Base-by-base conservation (phyloP, 2,888 invertebrate species). In the Tribolium freemani region DNA sequence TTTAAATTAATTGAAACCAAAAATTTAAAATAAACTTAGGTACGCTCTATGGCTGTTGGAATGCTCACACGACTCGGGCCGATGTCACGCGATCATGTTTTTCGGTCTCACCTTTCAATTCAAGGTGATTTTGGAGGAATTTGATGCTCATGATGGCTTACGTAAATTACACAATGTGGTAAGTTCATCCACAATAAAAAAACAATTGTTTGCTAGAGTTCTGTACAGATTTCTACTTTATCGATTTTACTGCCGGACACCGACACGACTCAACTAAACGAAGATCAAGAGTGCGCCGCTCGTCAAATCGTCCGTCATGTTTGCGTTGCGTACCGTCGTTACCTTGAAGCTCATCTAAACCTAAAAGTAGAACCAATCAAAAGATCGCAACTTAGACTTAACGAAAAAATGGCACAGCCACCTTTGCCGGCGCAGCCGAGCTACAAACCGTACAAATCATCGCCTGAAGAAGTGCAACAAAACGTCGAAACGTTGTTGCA, bases 81-180 rank as follows among this genome's bases (percentile, higher is more conserved):
- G 97, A 72, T 97, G 98, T 83, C 97, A 99, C 87, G 97, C 98
- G 1, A 96, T 97, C 21, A 97, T 98, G 97, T 99, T 99, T 88
- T 98, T 99, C 85, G 95, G 96, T 0, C 91, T 97, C 57, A 95
- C 96, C 5, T 98, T 98, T 86, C 94, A 96, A 79, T 99, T 98
- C 86, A 91, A 95, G 79, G 92, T 96, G 0, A 96, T 99, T 81
- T 88, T 99, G 5, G 96, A 97, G 79, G 93, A 97, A 84, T 99
- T 99, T 83, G 99, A 99, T 86, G 90, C 90, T 44, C 91, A 95
- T 87, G 98, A 99, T 86, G 99, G 99, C 0, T 89, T 99, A 3
- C 88, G 99, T 9, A 96, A 96, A 84, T 88, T 99, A 0, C 95
- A 96, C 87, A 99, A 99, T 89, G 96, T 98, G 82, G 94, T 96